Base-by-base conservation (phyloP, 2,797 vertebrate genomes). In the Setipinna tenuifilis region DNA sequence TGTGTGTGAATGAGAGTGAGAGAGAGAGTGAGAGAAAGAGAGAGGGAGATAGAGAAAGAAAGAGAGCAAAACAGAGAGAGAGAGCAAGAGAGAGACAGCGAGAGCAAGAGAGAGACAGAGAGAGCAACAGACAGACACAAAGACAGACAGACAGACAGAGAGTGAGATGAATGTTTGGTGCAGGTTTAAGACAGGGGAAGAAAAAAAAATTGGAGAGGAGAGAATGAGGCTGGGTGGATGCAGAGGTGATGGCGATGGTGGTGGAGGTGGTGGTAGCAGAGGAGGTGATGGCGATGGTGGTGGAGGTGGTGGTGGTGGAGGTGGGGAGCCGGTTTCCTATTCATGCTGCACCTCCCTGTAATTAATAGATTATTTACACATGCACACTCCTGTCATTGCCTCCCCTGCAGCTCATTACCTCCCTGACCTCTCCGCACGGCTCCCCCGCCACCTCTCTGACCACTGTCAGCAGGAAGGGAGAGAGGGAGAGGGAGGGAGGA, bases 291-390 rank as follows among this genome's bases (percentile, higher is more conserved):
- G 5, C 16, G 62, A 80, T 50, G 82, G 82, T 10, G 85, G 21
- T 65, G n/a, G 23, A 28, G 35, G 71, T n/a, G 23, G 17, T 65
- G 28, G 82, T 14, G 57, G 50, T 75, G 68, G 71, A 61, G 85
- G 86, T 82, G 62, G 87, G 85, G 89, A 94, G 94, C 95, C 94
- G 91, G 94, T 92, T 92, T 94, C 89, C 92, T 92, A 93, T 94
- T 50, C 50, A 91, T 94, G 93, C 92, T 92, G 87, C 87, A 86
- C 93, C 95, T 94, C 93, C 93, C 95, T 96, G 96, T 97, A 98
- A 98, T 98, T 97, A 98, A 97, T 96, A 96, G 95, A 97, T 97
- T 96, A 97, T 97, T 97, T 97, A 97, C 96, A 96, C 95, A 93
- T 94, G 95, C 97, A 97, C 96, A 96, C 93, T 95, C 93, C 95